Evolutionary conservation across 2,888 invertebrate genomes (phyloP), one percentile per base, ranked within the genome.

Genomic region (Neuroscelio doddi): DNA sequence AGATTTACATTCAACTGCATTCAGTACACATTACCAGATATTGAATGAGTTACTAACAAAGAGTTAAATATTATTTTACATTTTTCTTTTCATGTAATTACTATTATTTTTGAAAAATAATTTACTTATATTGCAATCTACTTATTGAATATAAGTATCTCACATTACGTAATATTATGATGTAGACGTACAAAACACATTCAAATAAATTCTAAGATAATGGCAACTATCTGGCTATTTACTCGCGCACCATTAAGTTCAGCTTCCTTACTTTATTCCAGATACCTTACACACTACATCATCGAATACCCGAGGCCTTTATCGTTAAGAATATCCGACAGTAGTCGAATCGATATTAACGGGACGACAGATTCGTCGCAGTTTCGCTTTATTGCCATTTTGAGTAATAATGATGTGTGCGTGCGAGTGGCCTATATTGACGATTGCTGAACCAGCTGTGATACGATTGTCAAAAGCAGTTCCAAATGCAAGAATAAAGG

Each of bases 391-490:
- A 57, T 61, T 52, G 52, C 49, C 34, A 53, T 58, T 58, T 63
- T 55, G 53, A 50, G 64, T 36, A 62, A 62, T 53, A 66, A 62
- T 62, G 62, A 55, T 56, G 44, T 52, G 58, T 50, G 51, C 34
- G 38, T 42, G 61, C 50, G 57, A 62, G 57, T 66, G 55, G 51
- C 51, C 59, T 42, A 59, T 45, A 61, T 61, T 52, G 55, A 61
- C 51, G 55, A 49, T 52, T 59, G 51, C 16, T 44, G 56, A 64
- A 58, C 64, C 64, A 52, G 57, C 53, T 64, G 58, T 44, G 56
- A 63, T 57, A 57, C 57, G 63, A 63, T 63, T 63, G 63, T 63
- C 46, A 56, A 63, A 63, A 41, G 63, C 56, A 51, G 16, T 21
- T 49, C 41, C 14, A 27, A 21, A 27, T 10, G 42, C 36, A n/a